Conservation (phyloP, 2,888 invertebrate genomes). For the Spicauda simplicius region DNA sequence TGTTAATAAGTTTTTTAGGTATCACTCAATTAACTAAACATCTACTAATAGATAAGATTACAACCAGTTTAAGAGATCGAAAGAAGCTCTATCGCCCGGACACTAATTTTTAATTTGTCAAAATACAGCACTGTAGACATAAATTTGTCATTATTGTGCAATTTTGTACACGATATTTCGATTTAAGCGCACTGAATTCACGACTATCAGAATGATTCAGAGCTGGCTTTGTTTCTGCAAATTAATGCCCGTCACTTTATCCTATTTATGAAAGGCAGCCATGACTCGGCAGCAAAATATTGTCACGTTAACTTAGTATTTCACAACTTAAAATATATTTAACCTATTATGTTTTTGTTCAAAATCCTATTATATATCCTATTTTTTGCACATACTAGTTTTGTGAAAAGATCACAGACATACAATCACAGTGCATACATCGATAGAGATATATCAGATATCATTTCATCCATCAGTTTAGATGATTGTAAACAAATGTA, state of each 20-base stretch:
- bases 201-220: constrained; percentile 29
- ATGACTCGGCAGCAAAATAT: constrained; percentile 27
- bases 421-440: too few relatives aligned
- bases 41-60: too few relatives aligned
- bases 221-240: constrained; percentile 23
- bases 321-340: background rate
- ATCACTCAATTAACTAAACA: too few relatives aligned
- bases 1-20: too few relatives aligned
- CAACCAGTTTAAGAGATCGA: too few relatives aligned
- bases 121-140: background rate
- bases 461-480: too few relatives aligned
- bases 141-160: constrained; percentile 26
- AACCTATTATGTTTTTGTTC: background rate
- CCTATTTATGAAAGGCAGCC: constrained; percentile 15
- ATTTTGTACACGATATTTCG: constrained; percentile 24
- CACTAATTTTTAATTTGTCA: constrained; percentile 2
- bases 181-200: constrained; percentile 23
- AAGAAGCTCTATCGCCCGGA: too few relatives aligned
- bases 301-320: constrained; percentile 16
- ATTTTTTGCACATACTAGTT: background rate
- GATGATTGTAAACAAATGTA: too few relatives aligned
- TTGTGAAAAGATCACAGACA: too few relatives aligned
- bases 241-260: constrained; percentile 30
- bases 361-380: background rate
- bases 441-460: too few relatives aligned